Evolutionary conservation across 2,113 vertebrate species (phyloP).

Genomic region (Microcebus griseorufus): DNA sequence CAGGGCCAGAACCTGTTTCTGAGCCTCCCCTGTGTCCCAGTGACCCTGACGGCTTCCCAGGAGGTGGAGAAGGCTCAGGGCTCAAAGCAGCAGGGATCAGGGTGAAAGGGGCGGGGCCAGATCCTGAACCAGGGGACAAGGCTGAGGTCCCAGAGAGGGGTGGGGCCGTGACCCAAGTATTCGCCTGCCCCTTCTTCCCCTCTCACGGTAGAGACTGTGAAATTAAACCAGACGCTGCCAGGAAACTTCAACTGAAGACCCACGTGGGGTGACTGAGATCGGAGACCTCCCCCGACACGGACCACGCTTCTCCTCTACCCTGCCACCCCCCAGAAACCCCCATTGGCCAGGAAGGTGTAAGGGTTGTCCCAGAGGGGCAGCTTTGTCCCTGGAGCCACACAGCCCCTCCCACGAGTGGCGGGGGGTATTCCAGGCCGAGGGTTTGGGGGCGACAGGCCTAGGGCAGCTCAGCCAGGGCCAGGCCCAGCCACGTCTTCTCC

Average conservation of each 20-base stretch:
- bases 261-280: background rate
- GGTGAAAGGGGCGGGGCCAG: background rate
- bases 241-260: background rate
- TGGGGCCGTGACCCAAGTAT: no score
- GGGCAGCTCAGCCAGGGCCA: background rate
- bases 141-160: background rate
- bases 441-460: background rate
- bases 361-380: background rate
- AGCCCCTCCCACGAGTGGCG: background rate
- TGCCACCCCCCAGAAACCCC: background rate
- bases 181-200: background rate
- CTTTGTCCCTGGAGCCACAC: background rate
- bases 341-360: background rate
- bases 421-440: background rate
- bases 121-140: fast-evolving
- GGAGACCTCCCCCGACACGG: background rate
- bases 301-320: background rate
- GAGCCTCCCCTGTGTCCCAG: background rate
- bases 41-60: background rate
- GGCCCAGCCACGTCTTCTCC: background rate
- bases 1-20: background rate
- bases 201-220: background rate
- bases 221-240: background rate
- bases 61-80: background rate
- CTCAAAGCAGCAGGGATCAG: no score